Percentiles rank a stretch among this genome's conserved stretches.
phyloP scores from a whole-genome alignment of 2,797 vertebrate genomes.

The Tenualosa thibaudeaui region DNA sequence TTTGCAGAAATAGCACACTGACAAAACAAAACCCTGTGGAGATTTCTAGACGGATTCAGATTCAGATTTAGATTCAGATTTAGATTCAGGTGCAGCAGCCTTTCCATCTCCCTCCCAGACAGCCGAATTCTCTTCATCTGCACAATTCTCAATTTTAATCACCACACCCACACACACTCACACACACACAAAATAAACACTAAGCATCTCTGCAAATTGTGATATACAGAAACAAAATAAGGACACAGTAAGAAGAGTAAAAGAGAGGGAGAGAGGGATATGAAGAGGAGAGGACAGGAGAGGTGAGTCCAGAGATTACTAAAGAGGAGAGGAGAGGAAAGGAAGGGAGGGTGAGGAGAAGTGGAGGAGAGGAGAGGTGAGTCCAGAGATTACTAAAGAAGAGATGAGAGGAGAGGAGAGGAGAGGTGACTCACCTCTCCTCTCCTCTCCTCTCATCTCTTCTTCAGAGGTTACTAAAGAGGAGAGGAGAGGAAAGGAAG shows the following conservation, averaged over 20 bases:
- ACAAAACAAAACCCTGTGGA: neutral
- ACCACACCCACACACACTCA: neutral
- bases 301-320: no score
- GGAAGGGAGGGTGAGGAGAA: no score
- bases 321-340: neutral
- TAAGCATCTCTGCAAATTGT: neutral
- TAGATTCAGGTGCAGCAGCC: neutral
- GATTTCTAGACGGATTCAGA: neutral
- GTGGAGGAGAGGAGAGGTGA: neutral
- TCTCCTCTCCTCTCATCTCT: no score
- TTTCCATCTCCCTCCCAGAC: neutral
- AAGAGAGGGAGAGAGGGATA: constrained; percentile 1
- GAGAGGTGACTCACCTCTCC: no score
- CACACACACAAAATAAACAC: neutral
- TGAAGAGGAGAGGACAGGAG: neutral
- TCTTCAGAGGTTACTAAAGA: no score
- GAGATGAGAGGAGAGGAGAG: neutral
- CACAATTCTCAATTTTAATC: neutral
- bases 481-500: no score
- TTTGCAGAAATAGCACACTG: neutral
- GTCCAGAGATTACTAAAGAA: neutral
- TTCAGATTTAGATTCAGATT: neutral
- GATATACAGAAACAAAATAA: neutral
- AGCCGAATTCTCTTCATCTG: neutral
- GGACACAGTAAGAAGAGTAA: constrained; percentile 27